These are phyloP conservation scores for Polydrusus cervinus DNA, from an alignment of 2,888 invertebrate genomes.

Conservation along the genomic window DNA sequence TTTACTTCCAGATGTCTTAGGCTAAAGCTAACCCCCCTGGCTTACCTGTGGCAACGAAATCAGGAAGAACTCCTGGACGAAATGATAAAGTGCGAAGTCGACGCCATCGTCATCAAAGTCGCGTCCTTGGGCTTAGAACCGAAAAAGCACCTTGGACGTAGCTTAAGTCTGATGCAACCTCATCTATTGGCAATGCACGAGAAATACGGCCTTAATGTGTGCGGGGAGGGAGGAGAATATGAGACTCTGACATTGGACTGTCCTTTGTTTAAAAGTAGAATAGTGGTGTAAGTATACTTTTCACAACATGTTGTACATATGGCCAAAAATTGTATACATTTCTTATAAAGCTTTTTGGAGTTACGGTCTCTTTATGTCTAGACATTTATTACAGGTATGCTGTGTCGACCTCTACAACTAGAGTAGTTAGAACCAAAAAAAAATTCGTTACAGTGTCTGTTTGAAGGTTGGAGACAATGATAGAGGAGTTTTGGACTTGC, in stretches of 20 bases:
- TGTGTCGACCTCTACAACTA: no score
- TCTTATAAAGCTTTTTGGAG: no score
- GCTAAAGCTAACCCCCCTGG: slow-evolving; percentile 89
- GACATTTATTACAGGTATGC: no score
- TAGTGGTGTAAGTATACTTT: slow-evolving; percentile 86
- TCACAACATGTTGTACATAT: no score
- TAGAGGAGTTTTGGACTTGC: no score
- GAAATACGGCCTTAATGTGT: slow-evolving; percentile 95
- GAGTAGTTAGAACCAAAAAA: no score
- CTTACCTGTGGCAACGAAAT: slow-evolving; percentile 97
- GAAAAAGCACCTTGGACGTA: slow-evolving; percentile 88
- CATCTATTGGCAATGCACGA: slow-evolving; percentile 92
- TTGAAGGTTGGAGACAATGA: no score
- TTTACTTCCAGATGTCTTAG: slow-evolving; percentile 83
- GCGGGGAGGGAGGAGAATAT: slow-evolving; percentile 99
- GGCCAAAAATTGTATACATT: no score
- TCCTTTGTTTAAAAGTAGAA: slow-evolving; percentile 92
- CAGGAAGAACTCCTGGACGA: slow-evolving; percentile 95
- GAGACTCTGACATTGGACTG: slow-evolving; percentile 98
- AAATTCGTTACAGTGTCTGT: no score
- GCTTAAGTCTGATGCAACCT: slow-evolving; percentile 88
- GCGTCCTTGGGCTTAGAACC: slow-evolving; percentile 95
- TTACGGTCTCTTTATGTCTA: no score
- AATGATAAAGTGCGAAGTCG: slow-evolving; percentile 95
- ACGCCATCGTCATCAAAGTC: slow-evolving; percentile 98